These are phyloP conservation scores for Leguminivora glycinivorella DNA, from an alignment of 1,140 invertebrate species.

Conservation along the genomic window DNA sequence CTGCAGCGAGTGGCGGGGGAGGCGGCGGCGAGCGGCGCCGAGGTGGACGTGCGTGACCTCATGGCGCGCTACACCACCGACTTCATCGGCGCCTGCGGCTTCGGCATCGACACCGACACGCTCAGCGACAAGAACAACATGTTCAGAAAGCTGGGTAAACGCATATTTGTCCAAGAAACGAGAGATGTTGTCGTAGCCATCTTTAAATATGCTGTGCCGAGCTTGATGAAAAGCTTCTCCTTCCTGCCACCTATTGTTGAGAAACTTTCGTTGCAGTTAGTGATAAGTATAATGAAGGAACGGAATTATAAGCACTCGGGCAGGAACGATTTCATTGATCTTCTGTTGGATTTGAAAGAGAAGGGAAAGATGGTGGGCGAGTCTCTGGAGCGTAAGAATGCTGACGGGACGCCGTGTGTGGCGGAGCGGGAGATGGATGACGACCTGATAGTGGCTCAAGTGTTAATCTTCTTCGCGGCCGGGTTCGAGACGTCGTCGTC, in stretches of 20 bases:
- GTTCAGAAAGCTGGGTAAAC: constrained; percentile 21
- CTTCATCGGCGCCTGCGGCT: constrained; percentile 27
- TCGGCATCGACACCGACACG: constrained; percentile 42
- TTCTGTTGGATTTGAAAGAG: background rate
- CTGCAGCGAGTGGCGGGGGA: constrained; percentile 45
- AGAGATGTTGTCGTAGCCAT: background rate
- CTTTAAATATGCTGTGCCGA: background rate
- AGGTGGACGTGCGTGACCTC: constrained; percentile 46
- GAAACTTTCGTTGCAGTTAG: background rate
- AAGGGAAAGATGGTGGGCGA: background rate
- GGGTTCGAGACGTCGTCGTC: background rate
- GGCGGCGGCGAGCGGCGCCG: constrained; percentile 24
- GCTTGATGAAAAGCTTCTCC: background rate
- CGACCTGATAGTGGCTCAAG: background rate
- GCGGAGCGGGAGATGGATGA: background rate
- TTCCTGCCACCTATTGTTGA: background rate
- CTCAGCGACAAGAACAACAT: constrained; percentile 28
- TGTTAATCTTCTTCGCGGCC: background rate
- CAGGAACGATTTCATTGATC: background rate
- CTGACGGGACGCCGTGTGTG: background rate
- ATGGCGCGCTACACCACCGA: constrained; percentile 49
- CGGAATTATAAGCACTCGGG: background rate
- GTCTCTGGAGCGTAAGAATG: background rate
- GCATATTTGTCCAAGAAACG: background rate
- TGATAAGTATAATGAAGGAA: constrained; percentile 3